Base-by-base conservation (phyloP, 2,888 invertebrate genomes). In the Archips xylosteana region DNA sequence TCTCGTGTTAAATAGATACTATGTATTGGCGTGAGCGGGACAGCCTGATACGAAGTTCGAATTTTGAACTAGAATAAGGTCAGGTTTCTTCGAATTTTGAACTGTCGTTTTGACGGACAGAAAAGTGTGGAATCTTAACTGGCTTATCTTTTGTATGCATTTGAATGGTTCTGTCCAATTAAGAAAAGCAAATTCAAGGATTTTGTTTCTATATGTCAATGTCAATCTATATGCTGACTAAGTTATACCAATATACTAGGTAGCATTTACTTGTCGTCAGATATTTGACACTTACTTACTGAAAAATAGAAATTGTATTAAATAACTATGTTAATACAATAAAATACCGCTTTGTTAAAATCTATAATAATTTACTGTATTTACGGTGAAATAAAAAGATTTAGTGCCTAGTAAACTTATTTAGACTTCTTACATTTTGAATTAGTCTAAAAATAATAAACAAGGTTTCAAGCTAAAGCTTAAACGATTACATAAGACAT, bases 131-230 rank as follows among this genome's bases (percentile, higher is more conserved):
- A 49, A 49, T 49, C 49, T n/a, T 49, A 4, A 49, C n/a, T n/a
- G 49, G n/a, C 13, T 4, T n/a, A n/a, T n/a, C 13, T 49, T 49
- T n/a, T 49, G 49, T 49, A 49, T 5, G 5, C 4, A n/a, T 49
- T 3, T 49, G n/a, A 49, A 49, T 45, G 10, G 45, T n/a, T n/a
- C 45, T 45, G 45, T 10, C 12, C 49, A 49, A 49, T n/a, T 47
- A 47, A 47, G 47, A 47, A 5, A 13, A 6, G 49, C 6, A 4
- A 49, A 49, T 49, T 49, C 49, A 5, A 49, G 49, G 49, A 5
- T n/a, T 49, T 49, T n/a, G n/a, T 49, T 49, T 49, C 49, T 49
- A n/a, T n/a, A n/a, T 49, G 49, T n/a, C n/a, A 49, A 49, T 49
- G n/a, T n/a, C 49, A 49, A 49, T 45, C 12, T 12, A 12, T 45